Evolutionary conservation across 2,797 vertebrate genomes (phyloP).

Genomic region (Protosalanx chinensis): DNA sequence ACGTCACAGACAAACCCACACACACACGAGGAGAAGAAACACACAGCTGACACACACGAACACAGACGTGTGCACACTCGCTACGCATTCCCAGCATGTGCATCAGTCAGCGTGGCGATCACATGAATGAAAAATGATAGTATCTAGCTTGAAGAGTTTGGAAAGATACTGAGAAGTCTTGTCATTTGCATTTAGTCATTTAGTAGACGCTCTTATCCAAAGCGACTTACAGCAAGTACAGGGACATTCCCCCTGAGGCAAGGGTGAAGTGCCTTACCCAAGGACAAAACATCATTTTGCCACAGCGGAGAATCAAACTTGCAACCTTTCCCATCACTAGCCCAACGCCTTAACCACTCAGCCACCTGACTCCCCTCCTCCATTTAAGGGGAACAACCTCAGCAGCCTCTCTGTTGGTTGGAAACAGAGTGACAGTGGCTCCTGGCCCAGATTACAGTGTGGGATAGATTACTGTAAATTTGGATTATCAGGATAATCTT

Average conservation of each 20-base stretch:
- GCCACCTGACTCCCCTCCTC: no score
- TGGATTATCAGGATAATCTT: slow-evolving; percentile 19
- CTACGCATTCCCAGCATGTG: slow-evolving; percentile 49
- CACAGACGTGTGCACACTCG: slow-evolving; percentile 31
- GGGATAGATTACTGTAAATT: slow-evolving; percentile 20
- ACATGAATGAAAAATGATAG: slow-evolving; percentile 56
- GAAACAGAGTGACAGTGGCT: slow-evolving; percentile 23
- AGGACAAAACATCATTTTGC: no score
- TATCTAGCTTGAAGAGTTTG: slow-evolving; percentile 52
- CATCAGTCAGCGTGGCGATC: slow-evolving; percentile 54
- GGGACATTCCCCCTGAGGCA: no score
- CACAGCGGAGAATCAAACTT: no score
- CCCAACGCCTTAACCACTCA: no score
- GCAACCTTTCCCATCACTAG: no score
- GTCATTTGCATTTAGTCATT: no score
- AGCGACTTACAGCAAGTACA: no score
- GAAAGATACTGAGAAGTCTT: background rate
- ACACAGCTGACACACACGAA: slow-evolving; percentile 10
- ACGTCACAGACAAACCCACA: background rate
- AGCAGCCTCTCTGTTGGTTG: slow-evolving; percentile 29
- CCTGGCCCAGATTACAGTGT: slow-evolving; percentile 24
- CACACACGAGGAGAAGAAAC: background rate
- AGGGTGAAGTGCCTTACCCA: no score
- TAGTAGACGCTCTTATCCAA: no score
- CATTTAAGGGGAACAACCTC: slow-evolving; percentile 49